Percentiles rank a stretch among this genome's conserved stretches.
Conservation (phyloP, 2,113 vertebrate genomes). For the Dicerorhinus sumatrensis region DNA sequence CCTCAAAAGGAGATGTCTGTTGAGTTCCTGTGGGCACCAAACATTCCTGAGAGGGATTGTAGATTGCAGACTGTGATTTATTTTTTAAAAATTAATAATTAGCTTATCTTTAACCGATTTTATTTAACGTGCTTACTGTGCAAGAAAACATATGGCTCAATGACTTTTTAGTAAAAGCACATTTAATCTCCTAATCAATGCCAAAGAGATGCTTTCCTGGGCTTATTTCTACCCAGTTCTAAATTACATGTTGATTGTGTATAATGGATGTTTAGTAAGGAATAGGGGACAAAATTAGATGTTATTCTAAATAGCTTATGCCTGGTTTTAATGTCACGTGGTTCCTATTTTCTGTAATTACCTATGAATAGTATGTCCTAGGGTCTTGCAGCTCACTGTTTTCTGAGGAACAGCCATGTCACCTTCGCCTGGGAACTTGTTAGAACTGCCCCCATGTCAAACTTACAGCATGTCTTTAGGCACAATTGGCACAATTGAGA, state of each 20-base stretch:
- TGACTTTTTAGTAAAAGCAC: slow-evolving; percentile 45
- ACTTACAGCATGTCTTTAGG: not conserved
- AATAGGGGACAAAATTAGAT: slow-evolving; percentile 43
- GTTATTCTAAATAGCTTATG: slow-evolving; percentile 49
- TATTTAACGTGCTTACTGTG: not conserved
- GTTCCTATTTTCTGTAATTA: slow-evolving; percentile 63
- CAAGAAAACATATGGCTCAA: slow-evolving; percentile 39
- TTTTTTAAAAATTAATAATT: slow-evolving; percentile 49
- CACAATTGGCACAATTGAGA: not conserved
- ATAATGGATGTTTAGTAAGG: slow-evolving; percentile 44
- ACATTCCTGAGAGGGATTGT: not conserved
- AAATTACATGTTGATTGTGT: slow-evolving; percentile 55
- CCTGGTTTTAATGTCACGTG: slow-evolving; percentile 54
- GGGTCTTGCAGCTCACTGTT: not conserved
- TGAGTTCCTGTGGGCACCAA: not conserved
- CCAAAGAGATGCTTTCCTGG: not conserved
- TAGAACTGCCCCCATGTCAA: not conserved
- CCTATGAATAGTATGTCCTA: not conserved
- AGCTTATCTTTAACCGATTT: slow-evolving; percentile 18
- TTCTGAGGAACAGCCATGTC: not conserved
- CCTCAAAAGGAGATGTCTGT: not conserved
- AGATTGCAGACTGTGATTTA: not conserved
- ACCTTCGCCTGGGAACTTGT: not conserved
- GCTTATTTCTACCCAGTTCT: slow-evolving; percentile 38
- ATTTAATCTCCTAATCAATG: slow-evolving; percentile 46